Evolutionary conservation across 2,797 vertebrate genomes (phyloP).

Genomic region (Sebastes diaconus): DNA sequence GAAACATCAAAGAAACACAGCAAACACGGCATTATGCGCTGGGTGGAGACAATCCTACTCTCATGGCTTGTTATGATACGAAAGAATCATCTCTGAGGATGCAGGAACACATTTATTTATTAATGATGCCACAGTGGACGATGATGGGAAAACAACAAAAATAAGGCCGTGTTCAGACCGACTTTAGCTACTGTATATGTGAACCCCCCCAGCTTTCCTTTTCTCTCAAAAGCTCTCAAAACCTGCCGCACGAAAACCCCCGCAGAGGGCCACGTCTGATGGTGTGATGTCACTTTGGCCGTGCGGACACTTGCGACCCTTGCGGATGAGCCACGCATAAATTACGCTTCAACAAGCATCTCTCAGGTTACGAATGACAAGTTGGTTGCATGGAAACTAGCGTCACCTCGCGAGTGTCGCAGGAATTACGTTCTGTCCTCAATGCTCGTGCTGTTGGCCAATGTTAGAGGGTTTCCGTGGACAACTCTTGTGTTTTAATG

Average conservation of each 20-base stretch:
- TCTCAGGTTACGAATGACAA: neutral
- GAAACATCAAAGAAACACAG: conserved; percentile 8
- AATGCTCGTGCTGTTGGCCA: neutral
- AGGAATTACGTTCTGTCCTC: neutral
- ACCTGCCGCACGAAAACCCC: no score
- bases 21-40: neutral
- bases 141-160: neutral
- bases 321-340: no score
- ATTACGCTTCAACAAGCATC: neutral
- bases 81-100: neutral
- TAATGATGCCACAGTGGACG: neutral
- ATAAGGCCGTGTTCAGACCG: neutral
- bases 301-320: no score
- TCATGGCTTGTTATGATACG: neutral
- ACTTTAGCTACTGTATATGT: neutral
- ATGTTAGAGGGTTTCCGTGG: neutral
- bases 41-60: neutral
- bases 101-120: neutral
- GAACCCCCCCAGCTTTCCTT: no score
- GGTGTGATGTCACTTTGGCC: no score
- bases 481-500: neutral
- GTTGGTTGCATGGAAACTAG: neutral
- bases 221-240: no score
- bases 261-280: no score
- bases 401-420: neutral